phyloP scores from a whole-genome alignment of 2,888 invertebrate species.

The Eupithecia abbreviata region DNA sequence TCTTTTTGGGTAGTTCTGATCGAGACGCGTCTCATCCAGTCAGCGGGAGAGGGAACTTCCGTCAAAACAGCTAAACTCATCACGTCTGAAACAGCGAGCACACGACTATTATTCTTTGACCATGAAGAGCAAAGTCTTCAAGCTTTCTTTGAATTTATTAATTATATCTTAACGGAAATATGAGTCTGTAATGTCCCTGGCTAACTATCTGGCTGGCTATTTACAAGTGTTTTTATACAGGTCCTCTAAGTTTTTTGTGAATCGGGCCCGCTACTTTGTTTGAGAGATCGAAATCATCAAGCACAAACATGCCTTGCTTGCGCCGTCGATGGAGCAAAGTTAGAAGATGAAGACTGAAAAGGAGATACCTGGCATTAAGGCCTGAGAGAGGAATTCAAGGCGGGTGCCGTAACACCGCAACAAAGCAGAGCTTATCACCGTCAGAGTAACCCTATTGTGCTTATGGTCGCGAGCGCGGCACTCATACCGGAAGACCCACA shows the following conservation, averaged over 20 bases:
- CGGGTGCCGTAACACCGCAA: conserved; percentile 59
- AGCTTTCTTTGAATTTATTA: not conserved
- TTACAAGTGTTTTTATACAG: not conserved
- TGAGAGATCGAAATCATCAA: not conserved
- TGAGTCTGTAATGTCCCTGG: not conserved
- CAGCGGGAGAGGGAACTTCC: conserved; percentile 61
- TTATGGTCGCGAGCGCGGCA: conserved; percentile 66
- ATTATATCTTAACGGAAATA: not conserved
- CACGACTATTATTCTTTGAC: not conserved
- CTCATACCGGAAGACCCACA: conserved; percentile 73
- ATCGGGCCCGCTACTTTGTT: not conserved
- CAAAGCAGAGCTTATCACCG: conserved; percentile 57
- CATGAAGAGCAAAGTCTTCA: not conserved
- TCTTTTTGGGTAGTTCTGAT: conserved; percentile 62
- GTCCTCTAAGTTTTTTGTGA: not conserved
- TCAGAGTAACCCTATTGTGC: conserved; percentile 64
- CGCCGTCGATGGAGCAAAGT: not conserved
- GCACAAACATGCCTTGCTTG: not conserved
- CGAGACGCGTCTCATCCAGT: conserved; percentile 63
- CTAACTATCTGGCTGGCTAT: not conserved
- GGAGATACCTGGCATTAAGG: conserved; percentile 66
- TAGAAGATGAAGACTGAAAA: not conserved
- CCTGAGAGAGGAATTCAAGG: conserved; percentile 53
- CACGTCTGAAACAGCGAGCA: conserved; percentile 56
- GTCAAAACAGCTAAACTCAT: conserved; percentile 67